Conservation (phyloP, 2,888 invertebrate genomes). For the Apodemia mormo region DNA sequence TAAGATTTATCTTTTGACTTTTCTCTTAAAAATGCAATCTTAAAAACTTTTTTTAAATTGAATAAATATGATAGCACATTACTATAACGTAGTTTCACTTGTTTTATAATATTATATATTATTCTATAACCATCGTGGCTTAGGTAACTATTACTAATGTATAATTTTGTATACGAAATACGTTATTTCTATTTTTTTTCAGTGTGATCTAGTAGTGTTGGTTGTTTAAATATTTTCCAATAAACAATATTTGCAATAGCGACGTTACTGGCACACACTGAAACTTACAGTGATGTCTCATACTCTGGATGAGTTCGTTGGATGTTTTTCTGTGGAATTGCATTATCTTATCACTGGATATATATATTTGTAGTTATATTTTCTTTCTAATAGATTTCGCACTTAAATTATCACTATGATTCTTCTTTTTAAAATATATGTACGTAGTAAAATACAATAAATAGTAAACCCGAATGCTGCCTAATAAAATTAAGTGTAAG, state of each 20-base stretch:
- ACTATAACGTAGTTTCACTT: neutral
- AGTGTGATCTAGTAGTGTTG: neutral
- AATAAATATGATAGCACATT: too few relatives aligned
- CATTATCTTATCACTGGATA: constrained; percentile 27
- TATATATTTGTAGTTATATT: neutral
- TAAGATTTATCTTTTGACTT: too few relatives aligned
- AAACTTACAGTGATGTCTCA: constrained; percentile 75
- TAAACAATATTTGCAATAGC: constrained; percentile 13
- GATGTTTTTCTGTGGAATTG: constrained; percentile 74
- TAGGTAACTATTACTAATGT: neutral
- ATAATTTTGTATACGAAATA: neutral
- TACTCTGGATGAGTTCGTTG: constrained; percentile 77
- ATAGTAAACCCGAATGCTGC: too few relatives aligned
- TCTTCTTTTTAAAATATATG: too few relatives aligned
- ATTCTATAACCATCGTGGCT: neutral
- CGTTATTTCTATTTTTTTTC: too few relatives aligned
- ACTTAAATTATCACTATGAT: too few relatives aligned
- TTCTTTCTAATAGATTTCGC: too few relatives aligned
- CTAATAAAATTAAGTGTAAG: too few relatives aligned
- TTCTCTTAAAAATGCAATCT: too few relatives aligned
- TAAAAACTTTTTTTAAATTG: too few relatives aligned
- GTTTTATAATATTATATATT: neutral
- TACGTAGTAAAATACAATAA: too few relatives aligned
- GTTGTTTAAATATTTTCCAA: neutral
- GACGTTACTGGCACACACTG: constrained; percentile 76